Conservation (phyloP, 2,797 vertebrate species). For the Takifugu ocellatus region DNA sequence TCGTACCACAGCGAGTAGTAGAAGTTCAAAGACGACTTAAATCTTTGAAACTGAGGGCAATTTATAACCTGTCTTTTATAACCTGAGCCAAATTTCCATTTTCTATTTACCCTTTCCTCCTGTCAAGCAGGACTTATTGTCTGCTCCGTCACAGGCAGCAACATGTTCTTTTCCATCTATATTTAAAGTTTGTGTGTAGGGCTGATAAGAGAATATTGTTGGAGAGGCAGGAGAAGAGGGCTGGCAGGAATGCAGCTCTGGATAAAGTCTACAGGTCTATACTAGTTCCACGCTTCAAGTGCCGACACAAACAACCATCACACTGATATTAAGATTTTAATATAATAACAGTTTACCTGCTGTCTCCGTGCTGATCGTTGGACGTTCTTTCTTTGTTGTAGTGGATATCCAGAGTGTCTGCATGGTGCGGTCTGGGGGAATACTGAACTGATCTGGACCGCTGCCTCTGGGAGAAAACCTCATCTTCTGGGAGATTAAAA, state of each 20-base stretch:
- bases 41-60: too few species aligned
- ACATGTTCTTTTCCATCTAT: constrained; percentile 72
- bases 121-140: constrained; percentile 36
- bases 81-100: constrained; percentile 5
- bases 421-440: constrained; percentile 85
- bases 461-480: constrained; percentile 75
- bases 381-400: constrained; percentile 56
- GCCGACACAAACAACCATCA: constrained; percentile 25
- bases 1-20: too few species aligned
- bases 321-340: constrained; percentile 9
- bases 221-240: constrained; percentile 51
- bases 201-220: constrained; percentile 71
- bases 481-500: constrained; percentile 49
- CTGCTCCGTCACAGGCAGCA: constrained; percentile 60
- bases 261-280: constrained; percentile 66
- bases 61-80: too few species aligned
- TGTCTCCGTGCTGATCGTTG: constrained; percentile 61
- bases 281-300: constrained; percentile 49
- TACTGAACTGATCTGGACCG: constrained; percentile 86
- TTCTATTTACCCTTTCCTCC: constrained; percentile 33
- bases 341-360: constrained; percentile 55
- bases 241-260: constrained; percentile 71
- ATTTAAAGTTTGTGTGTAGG: constrained; percentile 66
- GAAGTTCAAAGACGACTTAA: too few species aligned
- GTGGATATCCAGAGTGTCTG: constrained; percentile 77